Percentiles rank a stretch among this genome's conserved stretches.
Conservation (phyloP, 2,113 vertebrate species). For the Zapus hudsonius region DNA sequence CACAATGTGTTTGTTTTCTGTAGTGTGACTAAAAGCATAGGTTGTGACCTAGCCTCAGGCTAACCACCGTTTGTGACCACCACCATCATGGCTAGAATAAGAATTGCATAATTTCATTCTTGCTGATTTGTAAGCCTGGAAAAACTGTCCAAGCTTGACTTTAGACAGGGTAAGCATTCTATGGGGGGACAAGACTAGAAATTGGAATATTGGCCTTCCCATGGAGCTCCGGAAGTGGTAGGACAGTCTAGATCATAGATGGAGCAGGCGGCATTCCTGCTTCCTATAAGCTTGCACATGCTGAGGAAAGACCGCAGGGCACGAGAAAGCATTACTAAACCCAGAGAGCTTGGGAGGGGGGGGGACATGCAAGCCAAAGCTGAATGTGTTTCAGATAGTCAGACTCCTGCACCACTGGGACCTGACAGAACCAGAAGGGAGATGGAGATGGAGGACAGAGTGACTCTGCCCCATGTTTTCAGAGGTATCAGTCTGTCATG, state of each 20-base stretch:
- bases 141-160: not conserved
- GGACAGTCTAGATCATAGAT: not conserved
- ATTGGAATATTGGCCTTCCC: accelerated
- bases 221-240: not conserved
- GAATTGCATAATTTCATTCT: not conserved
- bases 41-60: accelerated
- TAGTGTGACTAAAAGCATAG: too few relatives aligned
- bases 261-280: accelerated
- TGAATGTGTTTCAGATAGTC: not conserved
- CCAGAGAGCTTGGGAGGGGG: not conserved
- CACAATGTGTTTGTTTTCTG: accelerated
- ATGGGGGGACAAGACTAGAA: not conserved
- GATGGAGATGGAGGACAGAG: too few relatives aligned
- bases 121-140: not conserved
- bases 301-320: not conserved
- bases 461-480: too few relatives aligned
- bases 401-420: not conserved
- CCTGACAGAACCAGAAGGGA: not conserved
- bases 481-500: not conserved
- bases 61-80: not conserved
- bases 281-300: not conserved
- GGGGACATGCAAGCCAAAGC: not conserved
- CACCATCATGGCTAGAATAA: not conserved
- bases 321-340: not conserved
- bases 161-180: not conserved